Base-by-base conservation (phyloP, 2,797 vertebrate genomes). In the Borostomias antarcticus region DNA sequence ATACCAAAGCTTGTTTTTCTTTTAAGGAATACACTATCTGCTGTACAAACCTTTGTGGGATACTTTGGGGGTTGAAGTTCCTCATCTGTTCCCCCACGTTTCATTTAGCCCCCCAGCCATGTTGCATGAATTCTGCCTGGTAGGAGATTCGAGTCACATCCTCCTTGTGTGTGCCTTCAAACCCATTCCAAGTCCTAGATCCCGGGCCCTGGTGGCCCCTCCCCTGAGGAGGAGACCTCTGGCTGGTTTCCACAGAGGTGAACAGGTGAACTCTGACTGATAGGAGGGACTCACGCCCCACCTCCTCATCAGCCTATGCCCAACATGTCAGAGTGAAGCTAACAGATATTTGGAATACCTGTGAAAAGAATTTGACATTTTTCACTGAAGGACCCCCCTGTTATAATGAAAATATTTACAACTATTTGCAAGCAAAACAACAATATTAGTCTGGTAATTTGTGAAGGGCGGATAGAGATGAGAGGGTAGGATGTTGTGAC, bases 191-290 rank as follows among this genome's bases (percentile, higher is more conserved):
- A 63, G 43, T 60, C 47, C 33, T 28, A 23, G 8, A 48, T 58
- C 43, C 25, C 19, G 17, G 43, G 79, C 73, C 71, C 54, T 70
- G 40, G 74, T 77, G 72, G 70, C 58, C 69, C 81, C 62, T 66
- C 56, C n/a, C n/a, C n/a, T n/a, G n/a, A n/a, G n/a, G n/a, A n/a
- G n/a, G n/a, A n/a, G n/a, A n/a, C n/a, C n/a, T 37, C 19, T 21
- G 9, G 25, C 58, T n/a, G 23, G 85, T 89, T 89, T 89, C 85
- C 85, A 77, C 79, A 82, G 73, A 70, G 35, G 74, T n/a, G 78
- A 82, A 83, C 80, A 88, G 83, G 84, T 89, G 86, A 85, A 89
- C 86, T 86, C 88, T 79, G n/a, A n/a, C 40, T 4, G 2, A 15
- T 43, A 87, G 84, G 85, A 89, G 88, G 85, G 72, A 80, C 84